A percentile compares a stretch with the other conserved stretches of the same genome.
Conservation (phyloP, 2,113 vertebrate species). For the Eubucco bourcierii region DNA sequence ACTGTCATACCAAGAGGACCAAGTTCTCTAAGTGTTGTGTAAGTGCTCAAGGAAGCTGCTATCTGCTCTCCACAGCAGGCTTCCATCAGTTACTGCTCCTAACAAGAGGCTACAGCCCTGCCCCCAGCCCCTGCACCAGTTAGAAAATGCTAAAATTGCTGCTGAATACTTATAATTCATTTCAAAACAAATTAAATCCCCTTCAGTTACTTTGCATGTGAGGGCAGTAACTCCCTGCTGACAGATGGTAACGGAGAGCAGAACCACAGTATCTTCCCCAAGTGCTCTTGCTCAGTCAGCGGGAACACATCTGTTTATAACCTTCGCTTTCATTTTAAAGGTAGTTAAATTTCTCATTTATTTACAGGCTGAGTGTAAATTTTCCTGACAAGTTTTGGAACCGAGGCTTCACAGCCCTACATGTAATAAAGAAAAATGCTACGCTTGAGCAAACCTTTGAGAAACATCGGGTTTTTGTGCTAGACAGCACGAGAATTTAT, state of each 20-base stretch:
- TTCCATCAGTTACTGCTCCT: background rate
- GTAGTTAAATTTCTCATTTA: constrained; percentile 26
- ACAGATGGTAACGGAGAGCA: background rate
- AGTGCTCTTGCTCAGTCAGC: background rate
- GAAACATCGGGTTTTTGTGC: background rate
- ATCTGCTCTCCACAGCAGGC: background rate
- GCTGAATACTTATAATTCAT: background rate
- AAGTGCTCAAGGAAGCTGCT: background rate
- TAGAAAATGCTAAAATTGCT: background rate
- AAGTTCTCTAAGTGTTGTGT: background rate
- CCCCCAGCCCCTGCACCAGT: background rate
- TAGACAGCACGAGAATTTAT: background rate
- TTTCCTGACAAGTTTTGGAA: constrained; percentile 35
- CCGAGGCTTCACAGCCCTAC: background rate
- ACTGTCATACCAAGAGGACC: background rate
- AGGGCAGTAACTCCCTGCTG: constrained; percentile 12
- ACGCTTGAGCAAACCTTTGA: background rate
- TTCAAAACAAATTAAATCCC: constrained; percentile 25
- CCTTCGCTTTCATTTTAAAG: background rate
- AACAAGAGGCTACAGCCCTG: background rate
- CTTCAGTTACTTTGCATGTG: background rate
- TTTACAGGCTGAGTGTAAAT: constrained; percentile 1
- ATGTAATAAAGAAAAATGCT: background rate
- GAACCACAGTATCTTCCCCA: background rate
- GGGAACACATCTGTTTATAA: background rate